A percentile compares a stretch with the other conserved stretches of the same genome.
Evolutionary conservation across 2,888 invertebrate species (phyloP).

Genomic region (Onthophagus sagittarius): DNA sequence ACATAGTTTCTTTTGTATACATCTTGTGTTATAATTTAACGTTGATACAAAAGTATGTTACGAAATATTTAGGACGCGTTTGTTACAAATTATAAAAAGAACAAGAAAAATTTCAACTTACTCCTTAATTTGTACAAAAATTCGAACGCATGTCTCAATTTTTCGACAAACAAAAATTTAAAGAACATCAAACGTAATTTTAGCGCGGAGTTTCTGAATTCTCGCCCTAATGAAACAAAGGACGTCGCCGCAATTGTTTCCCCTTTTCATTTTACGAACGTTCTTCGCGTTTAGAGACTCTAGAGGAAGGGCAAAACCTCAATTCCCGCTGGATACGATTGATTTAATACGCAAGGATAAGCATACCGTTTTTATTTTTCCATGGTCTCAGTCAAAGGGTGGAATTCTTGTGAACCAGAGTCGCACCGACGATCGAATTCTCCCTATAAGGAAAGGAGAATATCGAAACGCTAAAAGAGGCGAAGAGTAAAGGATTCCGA

Average conservation of each 20-base stretch:
- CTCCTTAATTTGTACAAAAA: not conserved
- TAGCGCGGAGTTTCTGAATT: not conserved
- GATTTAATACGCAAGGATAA: conserved; percentile 22
- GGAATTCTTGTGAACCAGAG: conserved; percentile 6
- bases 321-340: conserved; percentile 12
- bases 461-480: conserved; percentile 13
- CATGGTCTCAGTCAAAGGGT: conserved; percentile 16
- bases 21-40: too few species aligned
- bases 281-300: not conserved
- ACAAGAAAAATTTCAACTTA: too few species aligned
- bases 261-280: not conserved
- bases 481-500: conserved; percentile 1
- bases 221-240: not conserved
- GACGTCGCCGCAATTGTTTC: not conserved
- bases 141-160: not conserved
- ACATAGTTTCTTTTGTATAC: too few species aligned
- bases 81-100: too few species aligned
- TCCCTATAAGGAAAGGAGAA: not conserved
- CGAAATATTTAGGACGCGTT: too few species aligned
- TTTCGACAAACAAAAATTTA: not conserved
- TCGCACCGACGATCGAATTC: conserved; percentile 16
- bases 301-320: conserved; percentile 2
- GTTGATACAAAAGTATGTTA: too few species aligned
- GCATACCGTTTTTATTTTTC: conserved; percentile 20
- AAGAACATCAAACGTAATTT: not conserved